phyloP scores from a whole-genome alignment of 2,888 invertebrate species.

The Hypomecis punctinalis region DNA sequence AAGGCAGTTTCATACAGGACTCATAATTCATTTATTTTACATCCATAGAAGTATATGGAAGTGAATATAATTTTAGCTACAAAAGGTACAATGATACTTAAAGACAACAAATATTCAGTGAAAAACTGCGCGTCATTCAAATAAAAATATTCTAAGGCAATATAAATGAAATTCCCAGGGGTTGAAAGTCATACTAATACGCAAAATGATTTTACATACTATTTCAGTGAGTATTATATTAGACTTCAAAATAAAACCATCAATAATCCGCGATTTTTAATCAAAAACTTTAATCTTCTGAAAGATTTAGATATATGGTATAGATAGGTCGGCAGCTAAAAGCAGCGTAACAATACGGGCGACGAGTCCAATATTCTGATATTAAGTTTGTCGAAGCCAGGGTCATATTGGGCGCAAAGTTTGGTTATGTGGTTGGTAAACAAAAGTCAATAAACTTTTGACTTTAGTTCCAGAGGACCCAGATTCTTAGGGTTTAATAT shows the following conservation, averaged over 20 bases:
- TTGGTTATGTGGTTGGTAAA: constrained; percentile 44
- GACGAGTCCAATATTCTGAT: constrained; percentile 42
- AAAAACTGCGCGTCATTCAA: too few species aligned
- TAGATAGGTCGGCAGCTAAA: neutral
- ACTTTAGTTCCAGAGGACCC: constrained; percentile 24
- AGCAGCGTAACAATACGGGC: constrained; percentile 29
- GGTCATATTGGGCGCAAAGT: constrained; percentile 47
- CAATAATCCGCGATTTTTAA: neutral
- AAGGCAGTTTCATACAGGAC: too few species aligned
- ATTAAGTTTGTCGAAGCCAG: constrained; percentile 49
- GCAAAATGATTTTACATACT: too few species aligned
- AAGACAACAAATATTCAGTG: too few species aligned
- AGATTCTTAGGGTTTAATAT: constrained; percentile 24
- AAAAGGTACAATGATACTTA: too few species aligned
- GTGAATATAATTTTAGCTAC: too few species aligned
- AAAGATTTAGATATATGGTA: neutral
- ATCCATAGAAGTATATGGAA: too few species aligned
- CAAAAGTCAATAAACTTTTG: constrained; percentile 47
- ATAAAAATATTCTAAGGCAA: too few species aligned
- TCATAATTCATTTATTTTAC: too few species aligned
- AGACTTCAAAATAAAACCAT: neutral
- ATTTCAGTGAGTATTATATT: too few species aligned
- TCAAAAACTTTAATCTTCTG: neutral
- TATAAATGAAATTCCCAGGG: too few species aligned
- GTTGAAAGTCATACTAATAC: too few species aligned